A percentile compares a stretch with the other conserved stretches of the same genome.
Conservation (phyloP, 2,888 invertebrate genomes). For the Macrophya annulata region DNA sequence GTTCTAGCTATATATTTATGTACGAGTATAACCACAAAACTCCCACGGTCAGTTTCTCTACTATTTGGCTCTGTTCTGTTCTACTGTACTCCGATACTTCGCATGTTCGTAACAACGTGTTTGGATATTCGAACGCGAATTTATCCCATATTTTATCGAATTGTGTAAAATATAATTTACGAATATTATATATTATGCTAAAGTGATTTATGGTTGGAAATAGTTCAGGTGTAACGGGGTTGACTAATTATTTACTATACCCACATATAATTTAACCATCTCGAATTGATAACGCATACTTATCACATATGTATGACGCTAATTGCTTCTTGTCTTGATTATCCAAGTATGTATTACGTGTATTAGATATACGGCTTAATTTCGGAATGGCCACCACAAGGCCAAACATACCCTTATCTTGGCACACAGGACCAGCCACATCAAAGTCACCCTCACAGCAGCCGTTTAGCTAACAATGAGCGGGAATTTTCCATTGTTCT, state of each 20-base stretch:
- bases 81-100: not conserved
- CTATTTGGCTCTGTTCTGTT: constrained; percentile 9
- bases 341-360: not conserved
- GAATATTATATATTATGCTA: not conserved
- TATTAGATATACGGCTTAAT: not conserved
- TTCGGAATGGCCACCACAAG: constrained; percentile 14
- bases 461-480: constrained; percentile 54
- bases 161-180: not conserved
- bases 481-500: constrained; percentile 48
- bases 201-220: not conserved
- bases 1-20: not conserved
- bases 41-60: constrained; percentile 15
- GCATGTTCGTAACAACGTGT: not conserved
- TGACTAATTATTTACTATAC: not conserved
- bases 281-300: not conserved
- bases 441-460: constrained; percentile 48
- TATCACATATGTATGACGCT: constrained; percentile 4
- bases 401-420: constrained; percentile 42
- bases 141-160: not conserved
- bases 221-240: not conserved
- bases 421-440: constrained; percentile 45
- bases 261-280: not conserved
- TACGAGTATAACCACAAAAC: not conserved
- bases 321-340: constrained; percentile 28
- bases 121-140: not conserved